Evolutionary conservation across 2,888 invertebrate species (phyloP), one percentile per base, ranked within the genome.

Genomic region (Dicycla oo): DNA sequence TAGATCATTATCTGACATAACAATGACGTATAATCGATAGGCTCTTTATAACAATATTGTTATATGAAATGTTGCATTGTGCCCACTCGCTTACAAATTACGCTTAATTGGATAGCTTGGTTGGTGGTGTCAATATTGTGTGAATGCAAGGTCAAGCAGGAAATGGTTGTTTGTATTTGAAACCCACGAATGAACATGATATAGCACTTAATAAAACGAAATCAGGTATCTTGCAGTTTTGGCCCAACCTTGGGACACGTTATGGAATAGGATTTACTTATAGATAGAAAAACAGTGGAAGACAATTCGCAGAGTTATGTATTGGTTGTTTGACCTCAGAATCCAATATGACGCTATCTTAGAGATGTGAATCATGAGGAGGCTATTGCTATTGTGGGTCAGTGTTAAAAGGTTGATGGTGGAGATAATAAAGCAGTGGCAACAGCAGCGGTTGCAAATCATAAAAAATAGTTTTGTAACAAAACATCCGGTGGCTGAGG

Each of bases 381-480:
- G 23, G 45, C 23, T 34, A 11, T 11, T 20, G 1, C 18, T 40
- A 18, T 34, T 34, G 23, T 49, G 40, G 15, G 30, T 54, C 64
- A 74, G 10, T 45, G 51, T 60, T 20, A 26, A 68, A 47, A 51
- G 4, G 54, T 26, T 11, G 10, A 65, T n/a, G 34, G 15, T 56
- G 38, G 38, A 54, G 40, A 54, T 58, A 61, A 43, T 53, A 20
- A 51, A 23, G 20, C 54, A 58, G 38, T 51, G 20, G 30, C 13
- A 57, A 45, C 49, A 56, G 23, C 58, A 63, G 26, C 11, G 20
- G 20, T 2, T n/a, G 23, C 10, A 43, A 62, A 63, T 60, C 65
- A 70, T 73, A 58, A 47, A 49, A 69, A 75, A 51, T 58, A 30
- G 56, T 75, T 57, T 70, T 69, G 83, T 53, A 73, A 80, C 67